These are phyloP conservation scores for Melanotus villosus DNA, from an alignment of 2,888 invertebrate species.

Conservation along the genomic window DNA sequence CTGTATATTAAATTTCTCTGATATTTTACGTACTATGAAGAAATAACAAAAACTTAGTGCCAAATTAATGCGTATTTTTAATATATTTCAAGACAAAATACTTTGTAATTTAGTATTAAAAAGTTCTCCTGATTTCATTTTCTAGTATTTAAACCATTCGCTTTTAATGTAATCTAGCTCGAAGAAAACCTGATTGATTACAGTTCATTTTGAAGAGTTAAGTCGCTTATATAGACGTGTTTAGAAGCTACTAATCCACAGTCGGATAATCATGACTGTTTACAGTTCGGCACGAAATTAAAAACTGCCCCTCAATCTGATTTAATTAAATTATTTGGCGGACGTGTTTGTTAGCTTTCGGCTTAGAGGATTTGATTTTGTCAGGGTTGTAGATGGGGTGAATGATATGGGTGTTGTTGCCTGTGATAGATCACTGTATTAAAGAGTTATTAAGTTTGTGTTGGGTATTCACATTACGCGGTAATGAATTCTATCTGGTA, in stretches of 20 bases:
- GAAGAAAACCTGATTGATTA: constrained; percentile 31
- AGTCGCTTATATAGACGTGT: constrained; percentile 35
- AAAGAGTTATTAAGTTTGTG: constrained; percentile 61
- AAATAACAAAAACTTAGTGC: too few relatives aligned
- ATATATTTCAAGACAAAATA: too few relatives aligned
- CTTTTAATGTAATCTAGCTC: neutral
- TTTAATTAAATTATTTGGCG: constrained; percentile 65
- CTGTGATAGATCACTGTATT: constrained; percentile 62
- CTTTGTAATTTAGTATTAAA: too few relatives aligned
- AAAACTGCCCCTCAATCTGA: constrained; percentile 63
- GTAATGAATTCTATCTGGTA: constrained; percentile 53
- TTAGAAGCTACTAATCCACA: constrained; percentile 44
- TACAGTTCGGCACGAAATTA: constrained; percentile 59
- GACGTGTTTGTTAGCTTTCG: constrained; percentile 59
- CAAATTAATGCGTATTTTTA: too few relatives aligned
- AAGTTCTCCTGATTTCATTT: too few relatives aligned
- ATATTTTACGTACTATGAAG: too few relatives aligned
- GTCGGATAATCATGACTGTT: constrained; percentile 50
- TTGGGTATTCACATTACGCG: constrained; percentile 49
- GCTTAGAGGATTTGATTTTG: constrained; percentile 59
- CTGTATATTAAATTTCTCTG: too few relatives aligned
- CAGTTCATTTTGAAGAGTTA: constrained; percentile 31
- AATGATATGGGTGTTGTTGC: constrained; percentile 52
- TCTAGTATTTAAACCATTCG: too few relatives aligned
- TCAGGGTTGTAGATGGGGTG: constrained; percentile 49